Conservation (phyloP, 1,140 invertebrate genomes). For the Panagrolaimus sp. region DNA sequence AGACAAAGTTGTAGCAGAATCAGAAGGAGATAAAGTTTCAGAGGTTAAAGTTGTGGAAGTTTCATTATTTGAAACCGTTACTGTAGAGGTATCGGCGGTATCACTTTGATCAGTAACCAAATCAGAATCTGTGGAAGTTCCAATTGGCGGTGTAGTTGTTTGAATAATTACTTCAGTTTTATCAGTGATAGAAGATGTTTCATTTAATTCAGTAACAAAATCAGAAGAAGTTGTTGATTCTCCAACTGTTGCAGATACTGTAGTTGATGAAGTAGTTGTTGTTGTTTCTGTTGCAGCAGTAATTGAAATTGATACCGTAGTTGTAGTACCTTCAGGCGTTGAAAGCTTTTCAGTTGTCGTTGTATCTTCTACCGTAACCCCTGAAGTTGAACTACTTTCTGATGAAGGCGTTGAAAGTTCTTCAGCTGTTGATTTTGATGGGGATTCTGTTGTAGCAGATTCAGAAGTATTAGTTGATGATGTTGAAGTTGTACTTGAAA, state of each 20-base stretch:
- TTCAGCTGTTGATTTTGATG: no score
- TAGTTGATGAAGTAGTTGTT: background rate
- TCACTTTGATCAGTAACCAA: background rate
- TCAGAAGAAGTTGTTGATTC: background rate
- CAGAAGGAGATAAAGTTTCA: background rate
- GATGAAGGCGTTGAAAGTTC: no score
- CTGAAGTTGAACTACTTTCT: no score
- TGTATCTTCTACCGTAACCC: no score
- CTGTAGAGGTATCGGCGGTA: background rate
- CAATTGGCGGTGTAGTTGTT: background rate
- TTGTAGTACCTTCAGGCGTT: no score
- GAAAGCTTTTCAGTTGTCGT: no score
- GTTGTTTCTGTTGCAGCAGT: background rate
- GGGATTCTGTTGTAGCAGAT: background rate
- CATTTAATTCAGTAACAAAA: background rate
- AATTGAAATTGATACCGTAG: no score
- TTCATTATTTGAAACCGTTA: background rate
- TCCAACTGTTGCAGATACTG: background rate
- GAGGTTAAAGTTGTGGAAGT: background rate
- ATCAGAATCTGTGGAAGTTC: conserved; percentile 10
- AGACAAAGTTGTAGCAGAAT: background rate
- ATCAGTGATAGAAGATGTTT: background rate
- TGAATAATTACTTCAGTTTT: background rate
- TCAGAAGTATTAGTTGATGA: background rate
- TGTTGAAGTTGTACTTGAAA: no score